Evolutionary conservation across 1,140 invertebrate genomes (phyloP), one percentile per base, ranked within the genome.

Genomic region (Drosophila bipectinata): DNA sequence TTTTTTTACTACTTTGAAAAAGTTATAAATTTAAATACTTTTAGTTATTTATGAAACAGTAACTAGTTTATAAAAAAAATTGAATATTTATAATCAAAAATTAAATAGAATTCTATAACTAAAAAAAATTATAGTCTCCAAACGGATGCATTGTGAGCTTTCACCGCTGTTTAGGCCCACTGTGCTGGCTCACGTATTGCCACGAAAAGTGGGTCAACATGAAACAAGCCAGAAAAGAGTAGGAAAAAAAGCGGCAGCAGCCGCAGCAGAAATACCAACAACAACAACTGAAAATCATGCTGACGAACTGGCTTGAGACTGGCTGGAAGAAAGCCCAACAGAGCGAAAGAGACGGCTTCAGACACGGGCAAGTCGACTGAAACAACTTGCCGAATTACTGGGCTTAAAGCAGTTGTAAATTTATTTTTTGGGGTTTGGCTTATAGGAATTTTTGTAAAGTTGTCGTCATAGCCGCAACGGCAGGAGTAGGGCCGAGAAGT

Each of bases 121-220:
- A 21, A 21, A 3, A 3, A 3, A 21, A 21, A 21, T 21, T 21
- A 3, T 21, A 21, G 2, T 21, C 34, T 37, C 34, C 6, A 44
- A 14, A 5, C 18, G 15, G 21, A 54, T 30, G 18, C 32, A 54
- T 56, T 26, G 30, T 24, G 15, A 64, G 75, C 71, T 81, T 81
- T 87, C 64, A 61, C 64, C 44, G 10, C 18, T 9, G 8, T 34
- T 32, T 24, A 14, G 51, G 5, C 15, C 83, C 83, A 87, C 82
- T 82, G 82, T 87, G 71, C 72, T 47, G 37, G 18, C 77, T 57
- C 82, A 88, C 82, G 83, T 87, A 87, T 71, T 64, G 83, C 69
- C 72, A 55, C 69, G 55, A 87, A 87, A 87, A 87, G 82, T 87
- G 83, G 82, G 82, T 87, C 82, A 87, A 68, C 83, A 82, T 88